Evolutionary conservation across 1,140 invertebrate genomes (phyloP).

Genomic region (Zaprionus camerounensis): DNA sequence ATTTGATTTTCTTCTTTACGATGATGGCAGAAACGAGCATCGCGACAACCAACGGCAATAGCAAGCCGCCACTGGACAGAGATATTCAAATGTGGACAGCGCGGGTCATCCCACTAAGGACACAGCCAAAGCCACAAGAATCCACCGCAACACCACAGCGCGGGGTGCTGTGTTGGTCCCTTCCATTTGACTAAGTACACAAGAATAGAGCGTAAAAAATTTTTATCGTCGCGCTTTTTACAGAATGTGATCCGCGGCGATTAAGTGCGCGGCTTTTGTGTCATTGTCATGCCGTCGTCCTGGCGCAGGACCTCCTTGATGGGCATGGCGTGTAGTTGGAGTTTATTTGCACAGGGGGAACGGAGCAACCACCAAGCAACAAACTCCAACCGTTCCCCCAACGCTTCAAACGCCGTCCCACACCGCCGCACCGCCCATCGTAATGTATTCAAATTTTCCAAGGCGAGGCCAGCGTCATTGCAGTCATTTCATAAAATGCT

Average conservation of each 20-base stretch:
- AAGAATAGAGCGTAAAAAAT: conserved; percentile 83
- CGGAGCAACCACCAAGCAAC: conserved; percentile 37
- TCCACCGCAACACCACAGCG: conserved; percentile 11
- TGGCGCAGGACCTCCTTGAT: conserved; percentile 32
- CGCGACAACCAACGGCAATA: conserved; percentile 10
- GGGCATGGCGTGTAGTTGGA: conserved; percentile 26
- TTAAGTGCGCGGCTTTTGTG: conserved; percentile 83
- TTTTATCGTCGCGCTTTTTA: conserved; percentile 83
- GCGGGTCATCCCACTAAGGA: conserved; percentile 64
- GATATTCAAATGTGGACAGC: conserved; percentile 71
- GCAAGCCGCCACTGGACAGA: conserved; percentile 62
- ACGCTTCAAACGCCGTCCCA: too few relatives aligned
- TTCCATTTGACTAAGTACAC: conserved; percentile 81
- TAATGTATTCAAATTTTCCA: conserved; percentile 83
- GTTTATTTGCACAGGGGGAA: conserved; percentile 63
- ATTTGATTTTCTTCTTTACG: conserved; percentile 82
- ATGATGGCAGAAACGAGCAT: conserved; percentile 47
- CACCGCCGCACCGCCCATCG: conserved; percentile 18
- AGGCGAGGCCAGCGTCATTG: conserved; percentile 79
- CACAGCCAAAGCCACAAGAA: conserved; percentile 5
- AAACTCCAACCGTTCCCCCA: background rate
- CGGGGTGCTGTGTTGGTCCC: conserved; percentile 29
- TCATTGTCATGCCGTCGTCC: conserved; percentile 78
- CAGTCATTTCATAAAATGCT: conserved; percentile 82
- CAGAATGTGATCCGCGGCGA: conserved; percentile 83